Percentiles rank a stretch among this genome's conserved stretches.
Conservation (phyloP, 2,113 vertebrate genomes). For the Corythornis madagascariensis region DNA sequence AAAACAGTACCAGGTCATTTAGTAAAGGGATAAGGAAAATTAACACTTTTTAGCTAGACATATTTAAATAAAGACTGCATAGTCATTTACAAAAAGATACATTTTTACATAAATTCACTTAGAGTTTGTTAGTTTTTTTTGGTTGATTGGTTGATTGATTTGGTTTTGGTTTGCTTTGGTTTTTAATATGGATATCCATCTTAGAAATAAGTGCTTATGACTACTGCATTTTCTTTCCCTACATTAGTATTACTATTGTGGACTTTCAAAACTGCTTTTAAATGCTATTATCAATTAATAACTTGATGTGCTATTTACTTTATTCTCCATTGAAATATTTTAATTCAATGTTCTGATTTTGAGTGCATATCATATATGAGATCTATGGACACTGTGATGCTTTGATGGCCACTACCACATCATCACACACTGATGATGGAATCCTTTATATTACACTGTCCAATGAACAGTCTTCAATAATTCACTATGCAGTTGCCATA, state of each 20-base stretch:
- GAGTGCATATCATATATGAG: not conserved
- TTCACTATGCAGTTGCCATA: slow-evolving; percentile 29
- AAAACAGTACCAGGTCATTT: not conserved
- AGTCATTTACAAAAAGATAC: not conserved
- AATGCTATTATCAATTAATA: not conserved
- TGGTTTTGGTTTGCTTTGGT: not conserved
- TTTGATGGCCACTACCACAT: not conserved
- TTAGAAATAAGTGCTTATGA: not conserved
- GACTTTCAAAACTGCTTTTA: not conserved
- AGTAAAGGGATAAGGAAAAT: not conserved
- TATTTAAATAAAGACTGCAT: not conserved
- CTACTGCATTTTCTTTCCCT: not conserved
- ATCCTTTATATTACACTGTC: not conserved
- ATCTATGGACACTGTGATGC: not conserved
- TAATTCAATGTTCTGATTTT: slow-evolving; percentile 24
- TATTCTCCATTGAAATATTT: not conserved
- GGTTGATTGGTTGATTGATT: not conserved
- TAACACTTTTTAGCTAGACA: not conserved
- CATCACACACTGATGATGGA: not conserved
- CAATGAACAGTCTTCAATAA: slow-evolving; percentile 9
- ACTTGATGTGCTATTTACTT: not conserved
- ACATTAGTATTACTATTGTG: not conserved
- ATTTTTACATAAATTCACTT: not conserved
- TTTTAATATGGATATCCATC: not conserved
- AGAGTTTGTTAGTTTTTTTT: not conserved